A percentile compares a stretch with the other conserved stretches of the same genome.
Evolutionary conservation across 2,888 invertebrate species (phyloP).

Genomic region (Harpalus rufipes): DNA sequence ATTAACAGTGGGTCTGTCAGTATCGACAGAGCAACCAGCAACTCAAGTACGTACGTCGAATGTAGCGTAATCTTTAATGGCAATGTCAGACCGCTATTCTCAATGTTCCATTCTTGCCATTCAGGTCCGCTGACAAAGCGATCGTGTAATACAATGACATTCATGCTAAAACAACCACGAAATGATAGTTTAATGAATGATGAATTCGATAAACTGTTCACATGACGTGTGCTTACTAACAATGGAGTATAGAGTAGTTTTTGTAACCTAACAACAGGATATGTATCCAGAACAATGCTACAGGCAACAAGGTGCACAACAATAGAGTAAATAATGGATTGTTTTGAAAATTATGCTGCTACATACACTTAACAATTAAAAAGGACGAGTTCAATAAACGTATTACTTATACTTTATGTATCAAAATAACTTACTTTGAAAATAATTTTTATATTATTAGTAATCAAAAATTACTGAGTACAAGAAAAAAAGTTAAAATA

Average conservation of each 20-base stretch:
- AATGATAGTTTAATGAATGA: constrained; percentile 33
- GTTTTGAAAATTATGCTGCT: not conserved
- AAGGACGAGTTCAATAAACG: no score
- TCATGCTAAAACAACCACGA: constrained; percentile 23
- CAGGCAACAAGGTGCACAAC: constrained; percentile 2
- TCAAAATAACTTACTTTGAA: no score
- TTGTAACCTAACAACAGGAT: constrained; percentile 3
- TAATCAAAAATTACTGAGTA: no score
- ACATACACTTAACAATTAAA: no score
- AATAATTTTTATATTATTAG: no score
- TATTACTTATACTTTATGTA: no score
- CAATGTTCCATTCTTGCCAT: constrained; percentile 20
- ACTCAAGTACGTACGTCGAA: constrained; percentile 2
- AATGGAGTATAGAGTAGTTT: not conserved
- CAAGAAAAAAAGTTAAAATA: no score
- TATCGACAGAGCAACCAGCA: constrained; percentile 19
- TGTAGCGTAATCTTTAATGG: constrained; percentile 19
- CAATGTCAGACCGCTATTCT: not conserved
- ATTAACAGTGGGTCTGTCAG: constrained; percentile 30
- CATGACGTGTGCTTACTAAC: not conserved
- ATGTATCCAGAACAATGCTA: constrained; percentile 11
- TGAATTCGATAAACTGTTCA: constrained; percentile 11
- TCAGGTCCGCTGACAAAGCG: constrained; percentile 13
- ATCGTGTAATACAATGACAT: constrained; percentile 28
- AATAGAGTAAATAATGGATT: not conserved